A percentile compares a stretch with the other conserved stretches of the same genome.
phyloP scores from a whole-genome alignment of 2,888 invertebrate genomes.

The Eucera pruinosa region DNA sequence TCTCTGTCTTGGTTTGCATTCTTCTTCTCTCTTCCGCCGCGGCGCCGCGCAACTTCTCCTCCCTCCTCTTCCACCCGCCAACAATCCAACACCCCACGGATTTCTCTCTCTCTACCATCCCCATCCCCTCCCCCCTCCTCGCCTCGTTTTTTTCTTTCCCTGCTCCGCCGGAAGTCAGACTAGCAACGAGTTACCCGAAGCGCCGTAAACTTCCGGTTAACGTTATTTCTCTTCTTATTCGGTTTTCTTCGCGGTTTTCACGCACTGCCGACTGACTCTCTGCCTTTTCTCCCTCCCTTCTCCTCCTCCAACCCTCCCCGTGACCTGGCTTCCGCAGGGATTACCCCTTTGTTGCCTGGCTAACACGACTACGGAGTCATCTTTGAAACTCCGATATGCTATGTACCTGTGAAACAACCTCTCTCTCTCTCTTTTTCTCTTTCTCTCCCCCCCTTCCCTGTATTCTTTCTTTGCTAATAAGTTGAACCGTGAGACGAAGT shows the following conservation, averaged over 20 bases:
- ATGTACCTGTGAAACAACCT: constrained; percentile 9
- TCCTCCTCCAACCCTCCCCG: neutral
- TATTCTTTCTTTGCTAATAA: too few species aligned
- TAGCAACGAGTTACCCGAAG: constrained; percentile 64
- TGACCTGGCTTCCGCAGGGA: constrained; percentile 55
- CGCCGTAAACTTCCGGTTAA: constrained; percentile 69
- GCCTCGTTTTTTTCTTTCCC: constrained; percentile 57
- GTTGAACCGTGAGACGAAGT: too few species aligned
- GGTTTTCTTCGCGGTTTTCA: constrained; percentile 67
- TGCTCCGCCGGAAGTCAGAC: constrained; percentile 63
- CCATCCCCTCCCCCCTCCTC: constrained; percentile 34
- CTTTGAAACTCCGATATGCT: constrained; percentile 48
- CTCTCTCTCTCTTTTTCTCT: neutral
- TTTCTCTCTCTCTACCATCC: constrained; percentile 45
- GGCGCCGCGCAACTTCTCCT: constrained; percentile 17
- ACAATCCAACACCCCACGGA: constrained; percentile 24
- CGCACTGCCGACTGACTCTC: constrained; percentile 53
- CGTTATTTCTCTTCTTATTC: constrained; percentile 64
- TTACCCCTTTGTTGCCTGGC: constrained; percentile 58
- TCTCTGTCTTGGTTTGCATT: constrained; percentile 73
- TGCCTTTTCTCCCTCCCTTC: neutral
- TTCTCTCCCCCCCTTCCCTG: too few species aligned
- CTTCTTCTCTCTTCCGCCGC: constrained; percentile 60
- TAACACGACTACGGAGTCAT: constrained; percentile 51
- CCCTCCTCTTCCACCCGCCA: constrained; percentile 21